Evolutionary conservation across 2,888 invertebrate genomes (phyloP).

Genomic region (Mythimna albipuncta): DNA sequence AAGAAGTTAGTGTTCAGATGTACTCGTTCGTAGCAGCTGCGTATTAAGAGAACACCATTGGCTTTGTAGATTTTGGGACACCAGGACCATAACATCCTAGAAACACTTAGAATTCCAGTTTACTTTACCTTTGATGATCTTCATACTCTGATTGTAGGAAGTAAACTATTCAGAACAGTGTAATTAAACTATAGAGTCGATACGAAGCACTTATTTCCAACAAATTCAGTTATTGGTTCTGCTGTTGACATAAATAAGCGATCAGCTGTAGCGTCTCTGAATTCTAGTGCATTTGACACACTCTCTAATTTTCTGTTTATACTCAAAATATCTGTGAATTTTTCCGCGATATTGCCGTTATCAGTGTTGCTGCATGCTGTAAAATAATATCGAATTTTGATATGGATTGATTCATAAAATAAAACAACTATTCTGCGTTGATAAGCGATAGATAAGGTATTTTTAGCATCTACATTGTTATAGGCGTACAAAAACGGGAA

Average conservation of each 20-base stretch:
- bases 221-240: slow-evolving; percentile 56
- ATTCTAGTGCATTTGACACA: slow-evolving; percentile 67
- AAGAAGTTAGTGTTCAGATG: slow-evolving; percentile 9
- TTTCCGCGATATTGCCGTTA: slow-evolving; percentile 18
- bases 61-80: background rate
- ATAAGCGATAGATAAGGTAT: slow-evolving; percentile 9
- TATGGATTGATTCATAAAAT: slow-evolving; percentile 33
- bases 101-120: slow-evolving; percentile 19
- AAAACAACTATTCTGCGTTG: slow-evolving; percentile 12
- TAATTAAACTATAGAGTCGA: slow-evolving; percentile 1
- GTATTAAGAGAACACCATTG: background rate
- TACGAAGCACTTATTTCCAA: slow-evolving; percentile 18
- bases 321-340: slow-evolving; percentile 41
- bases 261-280: slow-evolving; percentile 70
- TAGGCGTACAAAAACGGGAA: background rate
- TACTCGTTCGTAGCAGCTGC: slow-evolving; percentile 11
- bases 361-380: slow-evolving; percentile 18
- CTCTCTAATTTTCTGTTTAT: slow-evolving; percentile 63
- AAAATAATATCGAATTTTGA: slow-evolving; percentile 19
- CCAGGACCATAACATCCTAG: slow-evolving; percentile 1
- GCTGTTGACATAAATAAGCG: slow-evolving; percentile 71
- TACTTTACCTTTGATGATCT: background rate
- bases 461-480: slow-evolving; percentile 2
- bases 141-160: slow-evolving; percentile 1
- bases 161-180: background rate